Conservation (phyloP, 2,797 vertebrate genomes). For the Helostoma temminkii region DNA sequence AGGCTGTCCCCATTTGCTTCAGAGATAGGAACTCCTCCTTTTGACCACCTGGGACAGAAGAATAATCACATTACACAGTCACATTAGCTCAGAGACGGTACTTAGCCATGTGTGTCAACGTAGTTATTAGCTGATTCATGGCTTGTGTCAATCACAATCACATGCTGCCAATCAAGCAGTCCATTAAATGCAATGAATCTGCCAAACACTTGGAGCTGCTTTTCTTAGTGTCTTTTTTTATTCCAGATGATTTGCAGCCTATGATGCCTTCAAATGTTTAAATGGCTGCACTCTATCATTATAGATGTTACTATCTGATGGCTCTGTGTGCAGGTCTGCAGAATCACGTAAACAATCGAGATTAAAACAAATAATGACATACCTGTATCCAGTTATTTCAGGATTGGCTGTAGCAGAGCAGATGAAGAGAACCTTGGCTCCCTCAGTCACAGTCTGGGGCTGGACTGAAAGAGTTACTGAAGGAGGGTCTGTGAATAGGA, state of each 20-base stretch:
- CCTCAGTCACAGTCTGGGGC: slow-evolving; percentile 90
- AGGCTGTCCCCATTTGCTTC: slow-evolving; percentile 90
- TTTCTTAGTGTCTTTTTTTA: slow-evolving; percentile 5
- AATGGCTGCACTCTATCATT: neutral
- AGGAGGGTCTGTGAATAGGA: slow-evolving; percentile 86
- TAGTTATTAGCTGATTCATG: slow-evolving; percentile 69
- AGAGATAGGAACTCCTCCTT: slow-evolving; percentile 89
- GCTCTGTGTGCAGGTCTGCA: neutral
- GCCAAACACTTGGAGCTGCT: slow-evolving; percentile 4
- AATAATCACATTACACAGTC: slow-evolving; percentile 64
- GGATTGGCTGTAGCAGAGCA: slow-evolving; percentile 92
- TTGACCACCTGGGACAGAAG: slow-evolving; percentile 88
- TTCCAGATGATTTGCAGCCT: slow-evolving; percentile 3
- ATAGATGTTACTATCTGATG: slow-evolving; percentile 14
- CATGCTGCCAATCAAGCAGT: slow-evolving; percentile 63
- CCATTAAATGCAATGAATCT: slow-evolving; percentile 28
- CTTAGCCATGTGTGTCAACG: slow-evolving; percentile 59
- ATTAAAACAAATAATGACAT: slow-evolving; percentile 30
- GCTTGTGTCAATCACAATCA: slow-evolving; percentile 72
- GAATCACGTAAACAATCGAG: neutral
- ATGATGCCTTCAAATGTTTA: neutral
- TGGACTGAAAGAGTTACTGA: slow-evolving; percentile 91
- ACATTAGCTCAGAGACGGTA: slow-evolving; percentile 58
- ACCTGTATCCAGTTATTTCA: slow-evolving; percentile 93
- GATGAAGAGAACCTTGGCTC: slow-evolving; percentile 90